Percentiles rank a stretch among this genome's conserved stretches.
Evolutionary conservation across 1,140 invertebrate species (phyloP).

Genomic region (Bombus ignitus): DNA sequence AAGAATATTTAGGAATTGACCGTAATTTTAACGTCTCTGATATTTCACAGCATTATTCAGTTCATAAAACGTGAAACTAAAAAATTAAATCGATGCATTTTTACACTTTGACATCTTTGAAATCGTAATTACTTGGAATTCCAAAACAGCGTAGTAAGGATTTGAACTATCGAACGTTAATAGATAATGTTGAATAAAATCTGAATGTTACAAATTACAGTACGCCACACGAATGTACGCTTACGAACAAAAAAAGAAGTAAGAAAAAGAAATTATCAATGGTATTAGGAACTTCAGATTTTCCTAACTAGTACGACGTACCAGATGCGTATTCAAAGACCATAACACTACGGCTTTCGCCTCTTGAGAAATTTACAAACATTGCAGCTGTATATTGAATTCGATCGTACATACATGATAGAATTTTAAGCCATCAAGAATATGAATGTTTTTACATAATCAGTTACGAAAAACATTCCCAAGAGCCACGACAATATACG

Average conservation of each 20-base stretch:
- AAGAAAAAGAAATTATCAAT: conserved; percentile 38
- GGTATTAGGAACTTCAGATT: conserved; percentile 67
- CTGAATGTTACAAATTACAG: background rate
- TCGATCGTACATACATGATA: background rate
- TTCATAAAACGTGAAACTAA: background rate
- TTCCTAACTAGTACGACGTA: conserved; percentile 60
- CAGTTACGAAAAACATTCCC: background rate
- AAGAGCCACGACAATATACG: background rate
- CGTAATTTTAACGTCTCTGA: background rate
- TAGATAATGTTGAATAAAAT: background rate
- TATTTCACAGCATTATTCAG: background rate
- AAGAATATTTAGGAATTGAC: background rate
- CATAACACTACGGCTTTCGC: conserved; percentile 24
- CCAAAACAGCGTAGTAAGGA: background rate
- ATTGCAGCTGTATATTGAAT: conserved; percentile 22
- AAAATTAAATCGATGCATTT: background rate
- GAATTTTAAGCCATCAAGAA: background rate
- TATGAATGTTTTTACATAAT: background rate
- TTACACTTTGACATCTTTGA: background rate
- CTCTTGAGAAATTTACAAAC: conserved; percentile 57
- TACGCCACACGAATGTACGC: background rate
- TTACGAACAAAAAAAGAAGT: too few relatives aligned
- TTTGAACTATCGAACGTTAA: background rate
- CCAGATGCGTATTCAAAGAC: conserved; percentile 56
- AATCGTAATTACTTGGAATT: background rate